phyloP scores from a whole-genome alignment of 2,113 vertebrate genomes.

The Notarius lentiginosus region DNA sequence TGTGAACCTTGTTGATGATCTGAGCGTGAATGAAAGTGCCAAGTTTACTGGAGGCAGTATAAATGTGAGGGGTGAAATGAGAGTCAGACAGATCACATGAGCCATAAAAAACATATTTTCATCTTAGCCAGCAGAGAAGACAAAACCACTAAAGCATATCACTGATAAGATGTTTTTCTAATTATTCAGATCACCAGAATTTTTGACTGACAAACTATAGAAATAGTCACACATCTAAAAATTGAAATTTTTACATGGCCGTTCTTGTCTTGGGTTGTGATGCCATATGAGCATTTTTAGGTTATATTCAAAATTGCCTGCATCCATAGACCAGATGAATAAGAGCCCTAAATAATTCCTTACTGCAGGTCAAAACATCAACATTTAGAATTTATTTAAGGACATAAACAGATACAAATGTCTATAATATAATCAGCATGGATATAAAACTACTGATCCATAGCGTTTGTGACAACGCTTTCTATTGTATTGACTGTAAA shows the following conservation, averaged over 20 bases:
- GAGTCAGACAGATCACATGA: constrained; percentile 2
- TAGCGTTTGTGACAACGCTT: constrained; percentile 11
- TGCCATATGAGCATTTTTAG: background rate
- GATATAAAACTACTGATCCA: constrained; percentile 1
- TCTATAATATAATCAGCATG: background rate
- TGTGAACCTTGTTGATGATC: background rate
- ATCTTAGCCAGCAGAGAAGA: background rate
- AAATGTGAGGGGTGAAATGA: constrained; percentile 30
- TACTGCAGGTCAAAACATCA: constrained; percentile 64
- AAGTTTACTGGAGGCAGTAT: constrained; percentile 8
- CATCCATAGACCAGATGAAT: constrained; percentile 44
- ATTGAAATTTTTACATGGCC: background rate
- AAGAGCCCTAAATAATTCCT: constrained; percentile 65
- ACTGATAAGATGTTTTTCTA: background rate
- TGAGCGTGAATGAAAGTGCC: constrained; percentile 3
- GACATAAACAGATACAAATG: constrained; percentile 45
- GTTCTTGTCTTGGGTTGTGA: background rate
- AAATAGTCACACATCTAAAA: background rate
- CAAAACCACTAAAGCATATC: background rate
- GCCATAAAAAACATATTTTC: background rate
- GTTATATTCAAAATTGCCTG: background rate
- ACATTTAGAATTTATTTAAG: constrained; percentile 64
- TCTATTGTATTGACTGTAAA: constrained; percentile 50
- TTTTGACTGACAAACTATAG: background rate
- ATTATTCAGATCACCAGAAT: background rate